phyloP scores from a whole-genome alignment of 92 coral and sea anemone genomes.

The Actinernus sp. region DNA sequence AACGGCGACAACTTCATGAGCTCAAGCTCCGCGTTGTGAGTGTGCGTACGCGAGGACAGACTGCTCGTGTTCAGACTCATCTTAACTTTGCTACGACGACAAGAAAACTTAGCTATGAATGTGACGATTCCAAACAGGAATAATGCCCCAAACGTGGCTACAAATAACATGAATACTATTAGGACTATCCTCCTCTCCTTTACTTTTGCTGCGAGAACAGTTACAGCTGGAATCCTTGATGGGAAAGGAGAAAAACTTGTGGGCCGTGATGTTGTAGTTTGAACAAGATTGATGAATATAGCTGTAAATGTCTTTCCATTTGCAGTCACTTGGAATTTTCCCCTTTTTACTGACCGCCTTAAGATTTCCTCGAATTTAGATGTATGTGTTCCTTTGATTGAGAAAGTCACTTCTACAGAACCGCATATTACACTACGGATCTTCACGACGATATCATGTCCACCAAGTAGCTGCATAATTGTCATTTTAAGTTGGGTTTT shows the following conservation, averaged over 20 bases:
- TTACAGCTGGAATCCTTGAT: conserved; percentile 3
- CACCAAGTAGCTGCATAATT: conserved; percentile 25
- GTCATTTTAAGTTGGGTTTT: conserved; percentile 21
- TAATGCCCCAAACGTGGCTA: conserved; percentile 56
- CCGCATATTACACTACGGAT: conserved; percentile 66
- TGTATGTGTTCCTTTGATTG: conserved; percentile 21
- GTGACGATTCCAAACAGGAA: conserved; percentile 51
- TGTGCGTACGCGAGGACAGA: conserved; percentile 19
- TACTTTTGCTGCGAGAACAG: conserved; percentile 3
- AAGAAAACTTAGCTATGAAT: conserved; percentile 38
- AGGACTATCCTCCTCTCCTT: conserved; percentile 26
- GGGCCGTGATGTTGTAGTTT: not conserved
- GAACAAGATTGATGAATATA: conserved; percentile 22
- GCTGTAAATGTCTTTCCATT: conserved; percentile 64
- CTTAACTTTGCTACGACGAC: conserved; percentile 24
- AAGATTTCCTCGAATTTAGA: conserved; percentile 46
- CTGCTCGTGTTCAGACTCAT: conserved; percentile 19
- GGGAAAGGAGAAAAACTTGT: conserved; percentile 4
- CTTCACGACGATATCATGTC: conserved; percentile 38
- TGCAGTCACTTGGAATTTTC: conserved; percentile 25
- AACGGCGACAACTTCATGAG: conserved; percentile 34
- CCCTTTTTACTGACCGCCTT: conserved; percentile 21
- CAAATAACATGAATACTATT: conserved; percentile 49
- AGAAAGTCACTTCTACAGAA: conserved; percentile 59
- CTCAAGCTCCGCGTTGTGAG: conserved; percentile 24